Base-by-base conservation (phyloP, 2,113 vertebrate species). In the Bubo bubo region DNA sequence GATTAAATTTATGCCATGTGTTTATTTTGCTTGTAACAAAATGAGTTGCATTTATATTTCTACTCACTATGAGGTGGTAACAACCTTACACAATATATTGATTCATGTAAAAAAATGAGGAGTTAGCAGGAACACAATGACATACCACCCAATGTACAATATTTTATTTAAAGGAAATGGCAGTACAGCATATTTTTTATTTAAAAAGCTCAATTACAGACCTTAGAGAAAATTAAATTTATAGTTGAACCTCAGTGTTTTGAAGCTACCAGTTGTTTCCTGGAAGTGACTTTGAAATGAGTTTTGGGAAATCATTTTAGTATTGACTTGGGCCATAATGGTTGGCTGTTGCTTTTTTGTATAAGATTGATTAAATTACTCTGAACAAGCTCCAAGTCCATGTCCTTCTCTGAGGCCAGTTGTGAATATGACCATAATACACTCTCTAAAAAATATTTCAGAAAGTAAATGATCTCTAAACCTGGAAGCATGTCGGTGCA, bases 221-320 rank as follows among this genome's bases (percentile, higher is more conserved):
- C 58, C 62, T 90, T 90, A 93, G 94, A 90, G 86, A 92, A 94
- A 97, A 97, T 96, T 81, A 86, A 81, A 95, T 97, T 95, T 94
- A 64, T 70, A 12, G 4, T 63, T 71, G 55, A 91, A 66, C 50
- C 80, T 96, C 77, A 60, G 76, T 94, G n/a, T 96, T 97, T 93
- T 79, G 71, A 72, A 76, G 68, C 59, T 77, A 91, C 84, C n/a
- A 90, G 30, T 85, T 95, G 70, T 94, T 98, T 97, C 92, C 92
- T 96, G 93, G 93, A 98, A 97, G 62, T 90, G 95, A 79, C 56
- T 97, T 90, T 73, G 81, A 97, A 98, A 96, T 91, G 70, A 95
- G 96, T 79, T 97, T 97, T 94, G 88, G 88, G 90, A 97, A 98
- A 98, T 98, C 86, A 92, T 77, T 89, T 97, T 96, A 97, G 93